These are phyloP conservation scores for Sinocyclocheilus grahami DNA, from an alignment of 2,113 vertebrate species.

Conservation along the genomic window DNA sequence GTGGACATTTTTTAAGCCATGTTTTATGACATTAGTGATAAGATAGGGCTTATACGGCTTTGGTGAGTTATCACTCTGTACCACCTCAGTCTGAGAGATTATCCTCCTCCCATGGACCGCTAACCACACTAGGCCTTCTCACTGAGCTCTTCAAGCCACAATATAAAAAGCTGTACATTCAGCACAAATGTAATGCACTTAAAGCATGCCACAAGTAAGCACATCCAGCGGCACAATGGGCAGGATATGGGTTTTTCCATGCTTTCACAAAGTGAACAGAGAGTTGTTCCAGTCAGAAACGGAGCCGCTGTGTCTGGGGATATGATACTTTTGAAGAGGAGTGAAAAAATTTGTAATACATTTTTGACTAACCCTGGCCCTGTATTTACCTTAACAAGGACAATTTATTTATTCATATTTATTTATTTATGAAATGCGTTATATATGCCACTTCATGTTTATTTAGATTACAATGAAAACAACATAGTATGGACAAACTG, in stretches of 20 bases:
- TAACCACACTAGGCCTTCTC: constrained; percentile 72
- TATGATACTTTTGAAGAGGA: constrained; percentile 75
- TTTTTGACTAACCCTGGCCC: constrained; percentile 35
- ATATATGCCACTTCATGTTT: not conserved
- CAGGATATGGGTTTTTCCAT: constrained; percentile 90
- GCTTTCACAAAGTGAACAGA: constrained; percentile 80
- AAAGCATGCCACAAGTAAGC: constrained; percentile 76
- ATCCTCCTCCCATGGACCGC: constrained; percentile 66
- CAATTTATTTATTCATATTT: not conserved
- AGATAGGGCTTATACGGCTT: constrained; percentile 49
- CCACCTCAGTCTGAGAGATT: constrained; percentile 65
- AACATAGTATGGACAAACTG: not conserved
- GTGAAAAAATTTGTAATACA: constrained; percentile 75
- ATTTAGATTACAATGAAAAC: constrained; percentile 29
- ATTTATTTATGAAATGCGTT: not conserved
- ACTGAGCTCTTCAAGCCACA: constrained; percentile 74
- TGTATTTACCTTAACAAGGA: constrained; percentile 31
- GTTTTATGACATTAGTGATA: constrained; percentile 51
- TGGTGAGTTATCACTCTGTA: constrained; percentile 64
- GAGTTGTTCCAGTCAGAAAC: constrained; percentile 84
- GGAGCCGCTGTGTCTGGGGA: constrained; percentile 83
- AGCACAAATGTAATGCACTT: constrained; percentile 74
- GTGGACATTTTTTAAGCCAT: constrained; percentile 48
- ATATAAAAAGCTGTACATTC: constrained; percentile 78
- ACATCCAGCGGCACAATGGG: constrained; percentile 71